Conservation (phyloP, 2,888 invertebrate species). For the Flexamia atlantica region DNA sequence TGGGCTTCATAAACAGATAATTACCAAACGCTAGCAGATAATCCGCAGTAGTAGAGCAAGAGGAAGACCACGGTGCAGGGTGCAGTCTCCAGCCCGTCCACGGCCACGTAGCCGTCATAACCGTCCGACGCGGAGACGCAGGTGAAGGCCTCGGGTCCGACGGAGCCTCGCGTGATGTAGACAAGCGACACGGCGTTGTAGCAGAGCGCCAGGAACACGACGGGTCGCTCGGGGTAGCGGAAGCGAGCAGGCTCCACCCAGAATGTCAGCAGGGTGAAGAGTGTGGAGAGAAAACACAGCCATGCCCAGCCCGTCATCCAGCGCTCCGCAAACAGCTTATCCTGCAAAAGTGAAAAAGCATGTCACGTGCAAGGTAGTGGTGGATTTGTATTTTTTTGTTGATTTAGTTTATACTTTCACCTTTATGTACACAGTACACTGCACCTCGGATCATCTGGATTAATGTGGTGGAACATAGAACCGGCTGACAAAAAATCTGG, state of each 20-base stretch:
- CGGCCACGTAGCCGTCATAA: constrained; percentile 75
- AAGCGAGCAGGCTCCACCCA: constrained; percentile 93
- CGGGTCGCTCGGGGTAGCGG: constrained; percentile 94
- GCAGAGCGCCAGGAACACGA: constrained; percentile 93
- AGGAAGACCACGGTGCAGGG: constrained; percentile 87
- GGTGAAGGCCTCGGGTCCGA: constrained; percentile 75
- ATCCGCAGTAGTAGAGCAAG: constrained; percentile 86
- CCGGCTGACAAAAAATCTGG: no score
- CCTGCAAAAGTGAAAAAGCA: constrained; percentile 73
- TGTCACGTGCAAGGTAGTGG: no score
- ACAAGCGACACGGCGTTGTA: constrained; percentile 89
- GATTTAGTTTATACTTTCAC: no score
- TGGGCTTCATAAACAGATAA: no score
- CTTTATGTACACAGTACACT: no score
- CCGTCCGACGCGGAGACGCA: constrained; percentile 74
- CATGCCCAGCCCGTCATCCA: constrained; percentile 89
- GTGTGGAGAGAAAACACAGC: constrained; percentile 87
- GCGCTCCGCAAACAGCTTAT: constrained; percentile 77
- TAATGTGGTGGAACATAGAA: no score
- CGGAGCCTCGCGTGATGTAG: constrained; percentile 83
- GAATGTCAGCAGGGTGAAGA: constrained; percentile 91
- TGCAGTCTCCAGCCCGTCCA: constrained; percentile 76
- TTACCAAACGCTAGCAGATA: constrained; percentile 88
- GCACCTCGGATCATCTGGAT: no score
- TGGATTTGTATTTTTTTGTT: no score